Evolutionary conservation across 2,113 vertebrate genomes (phyloP).

Genomic region (Scomber scombrus): DNA sequence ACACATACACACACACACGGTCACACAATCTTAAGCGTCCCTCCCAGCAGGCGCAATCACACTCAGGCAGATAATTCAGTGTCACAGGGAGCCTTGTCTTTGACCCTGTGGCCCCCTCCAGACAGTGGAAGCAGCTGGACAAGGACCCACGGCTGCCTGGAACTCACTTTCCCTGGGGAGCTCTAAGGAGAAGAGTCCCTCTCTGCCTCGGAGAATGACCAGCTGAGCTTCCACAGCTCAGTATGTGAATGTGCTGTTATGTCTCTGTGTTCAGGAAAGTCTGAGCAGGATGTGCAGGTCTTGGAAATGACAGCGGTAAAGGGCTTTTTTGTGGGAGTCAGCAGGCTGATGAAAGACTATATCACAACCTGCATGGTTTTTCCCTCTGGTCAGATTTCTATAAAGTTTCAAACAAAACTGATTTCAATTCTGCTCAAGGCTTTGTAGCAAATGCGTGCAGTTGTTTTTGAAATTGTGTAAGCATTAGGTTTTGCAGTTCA

Average conservation of each 20-base stretch:
- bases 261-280: constrained; percentile 51
- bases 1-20: constrained; percentile 39
- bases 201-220: constrained; percentile 79
- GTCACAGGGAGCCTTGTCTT: constrained; percentile 81
- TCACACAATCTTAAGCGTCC: constrained; percentile 72
- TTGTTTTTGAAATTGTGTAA: neutral
- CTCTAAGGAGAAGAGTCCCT: constrained; percentile 72
- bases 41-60: constrained; percentile 83
- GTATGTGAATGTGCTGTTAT: constrained; percentile 58
- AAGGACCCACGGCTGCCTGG: constrained; percentile 81
- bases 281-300: constrained; percentile 33
- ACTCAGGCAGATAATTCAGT: constrained; percentile 84
- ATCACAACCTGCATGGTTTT: constrained; percentile 37
- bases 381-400: constrained; percentile 6
- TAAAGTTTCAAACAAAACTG: neutral
- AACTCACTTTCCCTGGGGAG: constrained; percentile 77
- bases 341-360: constrained; percentile 38
- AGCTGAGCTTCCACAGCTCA: constrained; percentile 77
- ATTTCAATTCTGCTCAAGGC: neutral
- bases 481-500: neutral
- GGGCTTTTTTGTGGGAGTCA: constrained; percentile 32
- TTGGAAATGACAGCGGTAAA: constrained; percentile 40
- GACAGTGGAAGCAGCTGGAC: constrained; percentile 83
- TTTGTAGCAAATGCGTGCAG: neutral
- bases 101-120: constrained; percentile 80